Evolutionary conservation across 2,888 invertebrate species (phyloP), one percentile per base, ranked within the genome.

Genomic region (Sphinx pinastri): DNA sequence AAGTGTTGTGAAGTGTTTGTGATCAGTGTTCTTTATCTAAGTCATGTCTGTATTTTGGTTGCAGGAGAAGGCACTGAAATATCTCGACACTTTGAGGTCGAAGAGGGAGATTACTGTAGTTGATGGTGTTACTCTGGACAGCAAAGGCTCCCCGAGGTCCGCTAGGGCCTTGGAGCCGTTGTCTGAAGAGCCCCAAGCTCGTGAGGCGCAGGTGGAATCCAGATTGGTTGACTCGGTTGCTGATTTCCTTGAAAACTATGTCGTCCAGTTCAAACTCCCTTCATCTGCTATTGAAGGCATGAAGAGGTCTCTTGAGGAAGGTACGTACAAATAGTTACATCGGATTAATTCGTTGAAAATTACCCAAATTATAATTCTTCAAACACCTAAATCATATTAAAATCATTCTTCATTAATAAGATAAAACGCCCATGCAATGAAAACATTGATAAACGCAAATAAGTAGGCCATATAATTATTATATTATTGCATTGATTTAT

Each of bases 231-330:
- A 98, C 82, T 95, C 96, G 74, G 95, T 97, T 69, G 96, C 96
- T 76, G 95, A 96, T 77, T 97, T 97, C 94, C 92, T 98, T 78
- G 96, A 96, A 79, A 96, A 96, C 74, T 97, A 97, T 88, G 97
- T 97, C 51, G 95, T 98, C 76, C 97, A 98, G 88, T 96, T 98
- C 85, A 97, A 96, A 85, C 93, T 98, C 60, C 97, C 97, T 52
- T 95, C 96, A 73, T 95, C 96, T 58, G 95, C 96, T 71, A 95
- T 97, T 78, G 95, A 96, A 77, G 97, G 97, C 84, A 95, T 97
- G 94, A 96, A 96, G 86, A 95, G 97, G 73, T 96, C 97, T 51
- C 94, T 97, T 72, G 97, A 97, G 82, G 97, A 97, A 96, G 97
- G 97, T 97, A 69, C 19, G 49, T 63, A 13, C 7, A 13, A 25